Percentiles rank a stretch among this genome's conserved stretches.
These are phyloP conservation scores for Sprattus sprattus DNA, from an alignment of 2,113 vertebrate species.

Conservation along the genomic window DNA sequence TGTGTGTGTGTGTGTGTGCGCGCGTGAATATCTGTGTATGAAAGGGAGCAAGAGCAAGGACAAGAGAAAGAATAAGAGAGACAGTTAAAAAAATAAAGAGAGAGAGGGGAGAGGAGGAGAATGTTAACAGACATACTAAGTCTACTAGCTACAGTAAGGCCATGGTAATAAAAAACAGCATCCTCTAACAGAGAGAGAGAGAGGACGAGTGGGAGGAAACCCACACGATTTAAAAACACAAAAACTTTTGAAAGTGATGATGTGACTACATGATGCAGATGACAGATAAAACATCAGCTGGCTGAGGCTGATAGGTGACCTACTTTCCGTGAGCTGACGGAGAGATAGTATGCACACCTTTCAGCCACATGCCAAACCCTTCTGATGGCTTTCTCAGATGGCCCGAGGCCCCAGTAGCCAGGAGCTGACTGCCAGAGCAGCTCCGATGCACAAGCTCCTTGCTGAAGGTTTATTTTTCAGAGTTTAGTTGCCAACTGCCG, in stretches of 20 bases:
- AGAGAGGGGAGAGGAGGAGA: background rate
- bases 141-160: background rate
- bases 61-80: too few species aligned
- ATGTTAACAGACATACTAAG: background rate
- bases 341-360: slow-evolving; percentile 7
- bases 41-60: background rate
- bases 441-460: background rate
- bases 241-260: background rate
- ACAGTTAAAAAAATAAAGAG: background rate
- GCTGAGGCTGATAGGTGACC: slow-evolving; percentile 6
- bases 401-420: background rate
- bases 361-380: background rate
- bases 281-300: slow-evolving; percentile 10
- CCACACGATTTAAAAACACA: background rate
- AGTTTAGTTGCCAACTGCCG: slow-evolving; percentile 24
- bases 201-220: background rate
- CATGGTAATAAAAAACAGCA: background rate
- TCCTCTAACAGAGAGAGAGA: background rate
- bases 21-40: slow-evolving; percentile 15
- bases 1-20: slow-evolving; percentile 31
- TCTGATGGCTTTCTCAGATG: slow-evolving; percentile 17
- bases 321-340: background rate
- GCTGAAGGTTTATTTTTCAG: slow-evolving; percentile 39
- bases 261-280: slow-evolving; percentile 14
- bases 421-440: background rate